Percentiles rank a stretch among this genome's conserved stretches.
These are phyloP conservation scores for Galeruca laticollis DNA, from an alignment of 2,888 invertebrate genomes.

Conservation along the genomic window DNA sequence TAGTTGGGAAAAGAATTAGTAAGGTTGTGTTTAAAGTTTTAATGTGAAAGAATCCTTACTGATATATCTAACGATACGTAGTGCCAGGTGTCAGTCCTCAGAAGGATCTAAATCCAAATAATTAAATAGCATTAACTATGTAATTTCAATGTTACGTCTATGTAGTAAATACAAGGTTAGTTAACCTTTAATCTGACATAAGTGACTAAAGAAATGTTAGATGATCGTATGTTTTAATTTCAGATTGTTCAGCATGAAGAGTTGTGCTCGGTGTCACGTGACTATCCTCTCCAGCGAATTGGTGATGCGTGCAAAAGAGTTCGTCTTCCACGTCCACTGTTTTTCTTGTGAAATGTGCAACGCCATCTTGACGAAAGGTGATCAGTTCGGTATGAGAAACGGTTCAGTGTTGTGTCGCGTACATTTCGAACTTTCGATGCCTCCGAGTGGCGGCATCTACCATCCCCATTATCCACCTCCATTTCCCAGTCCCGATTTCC, in stretches of 20 bases:
- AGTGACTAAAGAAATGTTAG: too few relatives aligned
- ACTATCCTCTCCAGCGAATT: slow-evolving; percentile 91
- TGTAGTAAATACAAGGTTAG: too few relatives aligned
- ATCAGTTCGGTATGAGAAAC: slow-evolving; percentile 93
- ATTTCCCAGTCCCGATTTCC: slow-evolving; percentile 63
- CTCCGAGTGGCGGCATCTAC: slow-evolving; percentile 71
- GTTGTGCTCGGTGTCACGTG: slow-evolving; percentile 91
- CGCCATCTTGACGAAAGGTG: slow-evolving; percentile 89
- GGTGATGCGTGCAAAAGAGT: slow-evolving; percentile 93
- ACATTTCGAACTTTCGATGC: slow-evolving; percentile 73
- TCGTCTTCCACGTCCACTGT: slow-evolving; percentile 95
- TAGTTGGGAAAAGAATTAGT: too few relatives aligned
- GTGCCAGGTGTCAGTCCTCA: too few relatives aligned
- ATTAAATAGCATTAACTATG: too few relatives aligned
- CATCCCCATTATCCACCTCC: slow-evolving; percentile 68
- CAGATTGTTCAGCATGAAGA: slow-evolving; percentile 91
- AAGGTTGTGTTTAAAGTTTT: too few relatives aligned
- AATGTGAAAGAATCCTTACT: too few relatives aligned
- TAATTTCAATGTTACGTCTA: too few relatives aligned
- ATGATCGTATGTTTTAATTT: slow-evolving; percentile 54
- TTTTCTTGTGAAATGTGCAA: slow-evolving; percentile 93
- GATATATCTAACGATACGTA: too few relatives aligned
- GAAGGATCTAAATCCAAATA: too few relatives aligned
- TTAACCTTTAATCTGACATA: too few relatives aligned
- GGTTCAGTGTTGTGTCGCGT: slow-evolving; percentile 88